These are phyloP conservation scores for Balanococcus diminutus DNA, from an alignment of 2,888 invertebrate genomes.

Conservation along the genomic window DNA sequence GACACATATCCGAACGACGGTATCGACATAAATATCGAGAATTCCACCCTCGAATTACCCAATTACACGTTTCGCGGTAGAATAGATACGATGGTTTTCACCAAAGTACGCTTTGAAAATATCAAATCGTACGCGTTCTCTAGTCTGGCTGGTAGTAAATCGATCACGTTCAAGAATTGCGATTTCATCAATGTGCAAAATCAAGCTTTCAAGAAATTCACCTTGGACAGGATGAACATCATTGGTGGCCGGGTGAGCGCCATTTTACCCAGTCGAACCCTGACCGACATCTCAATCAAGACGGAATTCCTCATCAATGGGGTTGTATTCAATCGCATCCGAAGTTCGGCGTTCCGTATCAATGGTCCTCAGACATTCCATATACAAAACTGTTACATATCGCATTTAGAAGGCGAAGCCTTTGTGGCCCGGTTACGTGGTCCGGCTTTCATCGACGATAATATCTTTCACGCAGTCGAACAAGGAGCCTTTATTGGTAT, in stretches of 20 bases:
- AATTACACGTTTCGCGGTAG: constrained; percentile 73
- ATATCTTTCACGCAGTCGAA: constrained; percentile 67
- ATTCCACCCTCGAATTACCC: constrained; percentile 63
- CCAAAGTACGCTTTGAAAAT: constrained; percentile 68
- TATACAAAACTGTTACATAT: constrained; percentile 68
- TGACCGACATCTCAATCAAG: constrained; percentile 74
- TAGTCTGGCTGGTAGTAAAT: constrained; percentile 71
- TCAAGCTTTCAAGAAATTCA: constrained; percentile 81
- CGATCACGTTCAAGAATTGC: constrained; percentile 70
- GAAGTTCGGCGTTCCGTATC: constrained; percentile 74
- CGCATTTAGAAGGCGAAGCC: constrained; percentile 70
- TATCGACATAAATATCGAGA: constrained; percentile 60
- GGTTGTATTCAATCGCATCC: constrained; percentile 69
- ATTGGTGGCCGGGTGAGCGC: constrained; percentile 68
- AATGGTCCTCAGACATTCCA: constrained; percentile 69
- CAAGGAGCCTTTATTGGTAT: constrained; percentile 71
- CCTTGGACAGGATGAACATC: constrained; percentile 70
- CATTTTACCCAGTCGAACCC: constrained; percentile 59
- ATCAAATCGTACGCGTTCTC: constrained; percentile 77
- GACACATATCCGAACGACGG: constrained; percentile 58
- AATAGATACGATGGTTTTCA: constrained; percentile 69
- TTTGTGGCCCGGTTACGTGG: constrained; percentile 68
- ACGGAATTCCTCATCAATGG: constrained; percentile 72
- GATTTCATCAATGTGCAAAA: constrained; percentile 69
- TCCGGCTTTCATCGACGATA: constrained; percentile 71